Conservation (phyloP, 2,113 vertebrate species). For the Percopsis transmontana region DNA sequence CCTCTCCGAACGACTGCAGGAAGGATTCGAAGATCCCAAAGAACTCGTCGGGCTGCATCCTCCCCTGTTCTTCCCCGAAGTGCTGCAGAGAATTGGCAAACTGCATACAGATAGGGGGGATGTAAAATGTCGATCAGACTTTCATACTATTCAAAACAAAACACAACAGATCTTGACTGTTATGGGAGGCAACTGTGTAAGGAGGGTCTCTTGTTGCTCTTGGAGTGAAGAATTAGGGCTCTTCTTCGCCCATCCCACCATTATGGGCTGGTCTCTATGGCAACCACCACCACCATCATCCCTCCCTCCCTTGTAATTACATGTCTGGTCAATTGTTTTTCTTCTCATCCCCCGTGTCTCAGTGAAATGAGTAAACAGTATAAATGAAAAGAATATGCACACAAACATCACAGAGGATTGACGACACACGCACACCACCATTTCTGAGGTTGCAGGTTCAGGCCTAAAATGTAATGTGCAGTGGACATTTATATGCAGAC, state of each 20-base stretch:
- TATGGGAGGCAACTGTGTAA: conserved; percentile 14
- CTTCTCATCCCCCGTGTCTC: conserved; percentile 46
- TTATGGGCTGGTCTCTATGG: conserved; percentile 57
- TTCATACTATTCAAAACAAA: conserved; percentile 6
- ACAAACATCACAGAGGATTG: conserved; percentile 7
- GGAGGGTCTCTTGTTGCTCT: conserved; percentile 5
- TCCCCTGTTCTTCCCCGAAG: conserved; percentile 89
- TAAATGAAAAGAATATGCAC: conserved; percentile 13
- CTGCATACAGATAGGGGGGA: conserved; percentile 65
- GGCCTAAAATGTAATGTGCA: neutral
- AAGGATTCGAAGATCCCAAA: conserved; percentile 97
- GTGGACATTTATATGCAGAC: neutral
- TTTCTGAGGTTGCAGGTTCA: neutral
- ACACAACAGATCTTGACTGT: conserved; percentile 6
- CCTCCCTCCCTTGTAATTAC: conserved; percentile 58
- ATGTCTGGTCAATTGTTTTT: conserved; percentile 66
- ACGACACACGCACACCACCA: neutral
- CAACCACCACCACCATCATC: conserved; percentile 57
- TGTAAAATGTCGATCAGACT: neutral
- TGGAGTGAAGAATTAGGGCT: conserved; percentile 17
- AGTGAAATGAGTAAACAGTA: conserved; percentile 38
- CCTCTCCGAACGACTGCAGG: conserved; percentile 91
- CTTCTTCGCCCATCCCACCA: conserved; percentile 48
- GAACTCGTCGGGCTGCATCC: conserved; percentile 96
- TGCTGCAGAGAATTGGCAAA: conserved; percentile 90